Percentiles rank a stretch among this genome's conserved stretches.
phyloP scores from a whole-genome alignment of 2,797 vertebrate species.

The Chelonia mydas region DNA sequence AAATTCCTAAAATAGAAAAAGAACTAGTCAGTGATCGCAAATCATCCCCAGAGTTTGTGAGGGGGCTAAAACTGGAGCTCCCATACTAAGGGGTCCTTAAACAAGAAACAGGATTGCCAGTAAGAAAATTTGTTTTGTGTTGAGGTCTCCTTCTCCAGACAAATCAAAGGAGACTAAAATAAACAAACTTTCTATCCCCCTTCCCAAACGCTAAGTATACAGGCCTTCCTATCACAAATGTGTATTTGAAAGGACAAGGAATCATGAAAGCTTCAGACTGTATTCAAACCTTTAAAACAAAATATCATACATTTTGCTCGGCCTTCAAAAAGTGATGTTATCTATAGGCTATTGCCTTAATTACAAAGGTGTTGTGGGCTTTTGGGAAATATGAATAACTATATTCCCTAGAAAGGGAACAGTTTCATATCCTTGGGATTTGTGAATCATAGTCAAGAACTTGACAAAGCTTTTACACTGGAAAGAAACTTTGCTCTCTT shows the following conservation, averaged over 20 bases:
- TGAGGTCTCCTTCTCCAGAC: too few relatives aligned
- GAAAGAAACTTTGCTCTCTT: neutral
- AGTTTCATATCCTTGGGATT: neutral
- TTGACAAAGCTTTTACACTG: neutral
- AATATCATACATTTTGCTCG: neutral
- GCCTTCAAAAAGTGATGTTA: neutral
- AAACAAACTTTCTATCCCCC: neutral
- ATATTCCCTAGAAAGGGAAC: neutral
- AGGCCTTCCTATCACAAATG: neutral
- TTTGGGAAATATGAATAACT: neutral
- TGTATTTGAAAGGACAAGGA: neutral
- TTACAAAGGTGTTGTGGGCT: neutral
- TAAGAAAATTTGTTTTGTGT: neutral
- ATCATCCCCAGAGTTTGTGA: neutral
- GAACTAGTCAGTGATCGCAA: neutral
- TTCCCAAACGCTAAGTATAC: neutral
- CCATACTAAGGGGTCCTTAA: neutral
- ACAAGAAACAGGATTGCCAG: neutral
- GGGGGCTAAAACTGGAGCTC: neutral
- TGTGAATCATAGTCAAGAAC: neutral
- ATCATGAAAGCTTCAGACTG: neutral
- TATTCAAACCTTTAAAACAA: neutral
- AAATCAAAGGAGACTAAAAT: neutral
- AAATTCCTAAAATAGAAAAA: neutral
- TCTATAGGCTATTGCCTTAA: neutral